Evolutionary conservation across 1,140 invertebrate genomes (phyloP).

Genomic region (Aphis craccivora): DNA sequence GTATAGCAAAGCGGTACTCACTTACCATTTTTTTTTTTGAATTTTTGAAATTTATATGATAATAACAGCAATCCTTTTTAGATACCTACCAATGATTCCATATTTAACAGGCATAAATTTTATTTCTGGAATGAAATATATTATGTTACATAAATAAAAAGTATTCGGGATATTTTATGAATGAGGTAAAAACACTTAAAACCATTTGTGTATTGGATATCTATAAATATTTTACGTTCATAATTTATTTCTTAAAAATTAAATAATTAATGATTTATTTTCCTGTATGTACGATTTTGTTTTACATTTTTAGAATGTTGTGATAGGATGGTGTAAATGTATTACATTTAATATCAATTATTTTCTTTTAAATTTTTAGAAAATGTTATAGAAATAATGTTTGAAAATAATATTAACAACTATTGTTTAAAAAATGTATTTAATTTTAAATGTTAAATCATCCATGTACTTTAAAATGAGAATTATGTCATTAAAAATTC

Average conservation of each 20-base stretch:
- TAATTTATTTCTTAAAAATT: not conserved
- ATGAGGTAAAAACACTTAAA: constrained; percentile 19
- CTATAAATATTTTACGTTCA: not conserved
- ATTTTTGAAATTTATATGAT: not conserved
- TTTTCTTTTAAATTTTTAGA: not conserved
- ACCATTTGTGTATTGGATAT: constrained; percentile 30
- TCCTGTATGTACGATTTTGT: not conserved
- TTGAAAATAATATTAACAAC: not conserved
- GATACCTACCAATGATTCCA: not conserved
- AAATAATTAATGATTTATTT: not conserved
- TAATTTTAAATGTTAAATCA: not conserved
- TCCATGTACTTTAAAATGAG: too few relatives aligned
- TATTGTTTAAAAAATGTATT: not conserved
- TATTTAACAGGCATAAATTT: not conserved
- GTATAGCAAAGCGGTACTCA: too few relatives aligned
- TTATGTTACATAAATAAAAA: constrained; percentile 15
- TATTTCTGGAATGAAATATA: not conserved
- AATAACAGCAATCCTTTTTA: not conserved
- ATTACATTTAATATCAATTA: not conserved
- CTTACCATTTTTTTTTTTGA: not conserved
- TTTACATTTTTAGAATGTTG: not conserved
- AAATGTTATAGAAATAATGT: not conserved
- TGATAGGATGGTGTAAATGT: not conserved
- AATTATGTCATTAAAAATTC: too few relatives aligned
- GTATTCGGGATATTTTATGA: not conserved